Evolutionary conservation across 2,797 vertebrate genomes (phyloP), one percentile per base, ranked within the genome.

Genomic region (Rhyacichthys aspro): DNA sequence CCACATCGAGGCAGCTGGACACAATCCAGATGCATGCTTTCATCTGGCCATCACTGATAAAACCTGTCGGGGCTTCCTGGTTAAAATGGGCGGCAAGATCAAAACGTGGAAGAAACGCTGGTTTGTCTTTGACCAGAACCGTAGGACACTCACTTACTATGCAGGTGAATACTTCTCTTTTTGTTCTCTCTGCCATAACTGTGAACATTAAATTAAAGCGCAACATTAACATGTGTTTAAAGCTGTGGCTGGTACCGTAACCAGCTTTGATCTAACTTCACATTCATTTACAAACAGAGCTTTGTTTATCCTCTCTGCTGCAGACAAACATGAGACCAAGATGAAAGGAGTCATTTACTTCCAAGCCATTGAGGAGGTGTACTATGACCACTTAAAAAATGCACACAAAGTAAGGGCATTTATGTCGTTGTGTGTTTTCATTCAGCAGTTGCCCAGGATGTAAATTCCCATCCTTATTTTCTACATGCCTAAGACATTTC

Each of bases 271-370:
- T 76, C 70, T 23, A 8, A 10, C 52, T 15, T 55, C 11, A 23
- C 45, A 74, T 74, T 66, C 19, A 9, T 14, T 12, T 39, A 41
- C 52, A 45, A 67, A 67, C 16, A 17, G 11, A 7, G 33, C 17
- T 70, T 10, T 79, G 71, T 78, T 76, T 69, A 55, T 73, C 12
- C 67, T 74, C 44, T 66, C 16, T 32, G 4, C 61, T 91, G 55
- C 88, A 99, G 98, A 99, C 85, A 99, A 98, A 86, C 97, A 99
- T 0, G 97, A 99, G 89, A 93, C 95, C 76, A 99, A 99, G 91
- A 94, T 97, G 94, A 99, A 99, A 92, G 98, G 97, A 66, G 95
- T 99, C 72, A 98, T 99, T 88, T 99, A 99, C 89, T 99, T 99
- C 86, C 98, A 99, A 89, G 98, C 98, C 83, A 99, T 99, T 75